phyloP scores from a whole-genome alignment of 2,113 vertebrate genomes.

The Phalacrocorax aristotelis region DNA sequence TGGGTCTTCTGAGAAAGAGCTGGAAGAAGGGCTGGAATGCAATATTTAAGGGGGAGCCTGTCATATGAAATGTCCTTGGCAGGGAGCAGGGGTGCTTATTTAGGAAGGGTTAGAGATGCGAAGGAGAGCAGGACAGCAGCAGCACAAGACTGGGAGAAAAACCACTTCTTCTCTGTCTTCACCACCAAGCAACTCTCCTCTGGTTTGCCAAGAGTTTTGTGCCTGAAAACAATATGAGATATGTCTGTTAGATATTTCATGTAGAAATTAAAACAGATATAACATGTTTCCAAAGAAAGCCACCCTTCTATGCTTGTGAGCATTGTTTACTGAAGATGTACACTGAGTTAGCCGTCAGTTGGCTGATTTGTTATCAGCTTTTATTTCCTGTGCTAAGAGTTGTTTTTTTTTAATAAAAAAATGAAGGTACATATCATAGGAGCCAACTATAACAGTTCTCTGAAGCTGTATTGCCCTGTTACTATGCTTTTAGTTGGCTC shows the following conservation, averaged over 20 bases:
- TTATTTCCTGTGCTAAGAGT: background rate
- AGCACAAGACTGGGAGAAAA: background rate
- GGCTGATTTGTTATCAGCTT: background rate
- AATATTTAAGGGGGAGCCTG: background rate
- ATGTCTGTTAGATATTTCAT: background rate
- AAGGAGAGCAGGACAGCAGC: background rate
- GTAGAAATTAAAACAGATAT: background rate
- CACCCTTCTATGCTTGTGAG: background rate
- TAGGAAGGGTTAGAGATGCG: background rate
- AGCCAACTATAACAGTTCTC: conserved; percentile 12
- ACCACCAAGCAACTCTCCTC: background rate
- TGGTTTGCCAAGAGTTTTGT: background rate
- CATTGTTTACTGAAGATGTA: background rate
- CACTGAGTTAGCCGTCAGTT: background rate
- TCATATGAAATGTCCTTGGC: background rate
- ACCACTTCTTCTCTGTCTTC: background rate
- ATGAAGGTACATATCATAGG: background rate
- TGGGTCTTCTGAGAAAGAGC: background rate
- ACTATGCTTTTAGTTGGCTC: background rate
- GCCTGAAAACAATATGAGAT: background rate
- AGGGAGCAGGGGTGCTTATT: background rate
- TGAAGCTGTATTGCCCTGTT: background rate
- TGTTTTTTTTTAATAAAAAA: background rate
- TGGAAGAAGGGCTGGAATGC: background rate
- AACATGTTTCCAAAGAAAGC: background rate